Evolutionary conservation across 2,888 invertebrate genomes (phyloP), one percentile per base, ranked within the genome.

Genomic region (Cylindroiulus punctatus): DNA sequence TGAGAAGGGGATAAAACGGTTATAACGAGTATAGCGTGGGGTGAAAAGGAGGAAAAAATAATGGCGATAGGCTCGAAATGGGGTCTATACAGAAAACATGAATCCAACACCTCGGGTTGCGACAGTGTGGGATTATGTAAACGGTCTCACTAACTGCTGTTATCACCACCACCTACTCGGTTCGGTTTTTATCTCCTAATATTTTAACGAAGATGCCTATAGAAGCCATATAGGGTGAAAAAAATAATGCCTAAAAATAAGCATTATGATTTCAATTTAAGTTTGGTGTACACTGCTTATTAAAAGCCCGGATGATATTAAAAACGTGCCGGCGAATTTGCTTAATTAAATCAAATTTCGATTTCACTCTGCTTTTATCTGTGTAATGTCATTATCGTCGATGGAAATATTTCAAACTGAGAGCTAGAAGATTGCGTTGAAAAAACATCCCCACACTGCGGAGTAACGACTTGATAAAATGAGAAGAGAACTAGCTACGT

Each of bases 271-370:
- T 65, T 65, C 65, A 65, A 65, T 65, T 65, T 65, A 26, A 3
- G 26, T 26, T 57, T 65, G n/a, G 65, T 65, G 65, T 65, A 26
- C 65, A 65, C n/a, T 65, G 26, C 65, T 26, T 26, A 65, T 65
- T 65, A 65, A 12, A 8, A 12, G 12, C n/a, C 52, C 26, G 26
- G 12, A 65, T 65, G 22, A 26, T 65, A 65, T 65, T 65, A 65
- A 65, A 65, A 65, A 65, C 65, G 26, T 14, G 65, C 65, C 12
- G 12, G 65, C 65, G 65, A 26, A 65, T 65, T 65, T 65, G 65
- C 65, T 65, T 65, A 65, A 65, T 65, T 65, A 65, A 65, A 65
- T 65, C 65, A 65, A 65, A 65, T 65, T 65, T 65, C 65, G 65
- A 65, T 65, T 65, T 26, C 65, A 26, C 65, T 65, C 65, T 26